Evolutionary conservation across 2,888 invertebrate species (phyloP).

Genomic region (Diplolepis rosae): DNA sequence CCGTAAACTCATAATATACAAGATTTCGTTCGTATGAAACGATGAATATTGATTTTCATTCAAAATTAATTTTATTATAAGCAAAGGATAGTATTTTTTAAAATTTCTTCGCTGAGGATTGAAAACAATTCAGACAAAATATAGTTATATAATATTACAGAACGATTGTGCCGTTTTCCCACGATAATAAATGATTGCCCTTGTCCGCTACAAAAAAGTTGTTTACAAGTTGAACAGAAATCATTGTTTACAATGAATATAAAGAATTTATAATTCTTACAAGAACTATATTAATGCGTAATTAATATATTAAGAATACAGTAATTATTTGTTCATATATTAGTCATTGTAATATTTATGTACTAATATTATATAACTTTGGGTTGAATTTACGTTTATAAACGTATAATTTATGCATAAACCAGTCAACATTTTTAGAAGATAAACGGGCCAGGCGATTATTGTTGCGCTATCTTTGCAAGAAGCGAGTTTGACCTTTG

Average conservation of each 20-base stretch:
- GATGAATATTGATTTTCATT: neutral
- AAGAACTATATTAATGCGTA: too few relatives aligned
- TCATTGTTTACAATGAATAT: too few relatives aligned
- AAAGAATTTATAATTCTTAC: too few relatives aligned
- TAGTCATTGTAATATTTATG: too few relatives aligned
- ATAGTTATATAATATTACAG: neutral
- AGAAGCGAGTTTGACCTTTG: slow-evolving; percentile 47
- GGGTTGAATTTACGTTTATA: neutral
- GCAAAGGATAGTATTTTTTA: neutral
- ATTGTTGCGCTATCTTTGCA: slow-evolving; percentile 37
- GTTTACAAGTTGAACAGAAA: too few relatives aligned
- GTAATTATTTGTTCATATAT: too few relatives aligned
- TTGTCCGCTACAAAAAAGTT: too few relatives aligned
- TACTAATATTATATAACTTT: too few relatives aligned
- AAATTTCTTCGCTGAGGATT: neutral
- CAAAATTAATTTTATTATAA: neutral
- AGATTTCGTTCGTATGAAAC: neutral
- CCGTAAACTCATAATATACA: neutral
- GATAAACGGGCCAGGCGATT: neutral
- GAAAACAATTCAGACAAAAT: neutral
- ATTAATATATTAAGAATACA: too few relatives aligned
- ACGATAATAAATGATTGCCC: too few relatives aligned
- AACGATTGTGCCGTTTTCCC: neutral
- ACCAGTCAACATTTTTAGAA: neutral
- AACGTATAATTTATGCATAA: neutral